phyloP scores from a whole-genome alignment of 2,113 vertebrate species.

The Stictonetta naevosa region DNA sequence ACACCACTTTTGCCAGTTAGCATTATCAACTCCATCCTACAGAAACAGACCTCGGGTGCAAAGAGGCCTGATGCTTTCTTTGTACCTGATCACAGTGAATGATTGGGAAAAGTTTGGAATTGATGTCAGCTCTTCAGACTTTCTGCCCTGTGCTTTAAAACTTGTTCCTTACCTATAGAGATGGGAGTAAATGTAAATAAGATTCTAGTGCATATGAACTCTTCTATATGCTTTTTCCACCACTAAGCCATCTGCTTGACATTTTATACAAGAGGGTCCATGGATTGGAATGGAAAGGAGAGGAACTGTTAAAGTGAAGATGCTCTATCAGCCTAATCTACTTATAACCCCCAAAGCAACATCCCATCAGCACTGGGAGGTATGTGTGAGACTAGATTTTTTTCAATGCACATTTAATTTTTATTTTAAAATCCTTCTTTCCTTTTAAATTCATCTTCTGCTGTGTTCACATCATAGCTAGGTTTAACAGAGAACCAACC shows the following conservation, averaged over 20 bases:
- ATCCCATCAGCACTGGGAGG: not conserved
- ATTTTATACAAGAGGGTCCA: not conserved
- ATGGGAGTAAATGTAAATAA: not conserved
- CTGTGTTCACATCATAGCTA: not conserved
- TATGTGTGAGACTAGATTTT: not conserved
- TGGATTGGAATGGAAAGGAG: not conserved
- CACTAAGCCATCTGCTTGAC: not conserved
- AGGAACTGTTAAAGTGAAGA: not conserved
- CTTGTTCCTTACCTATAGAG: not conserved
- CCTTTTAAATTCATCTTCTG: not conserved
- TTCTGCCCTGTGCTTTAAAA: not conserved
- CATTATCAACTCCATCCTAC: not conserved
- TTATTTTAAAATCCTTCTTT: not conserved
- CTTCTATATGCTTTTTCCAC: not conserved
- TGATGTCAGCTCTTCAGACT: not conserved
- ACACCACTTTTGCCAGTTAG: not conserved
- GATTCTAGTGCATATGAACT: accelerated
- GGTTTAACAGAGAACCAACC: slow-evolving; percentile 30
- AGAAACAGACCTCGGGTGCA: not conserved
- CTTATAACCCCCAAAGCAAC: not conserved
- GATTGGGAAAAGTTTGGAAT: not conserved
- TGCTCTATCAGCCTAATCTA: not conserved
- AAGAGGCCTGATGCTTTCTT: not conserved
- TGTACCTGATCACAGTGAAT: not conserved
- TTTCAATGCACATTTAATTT: not conserved